Percentiles rank a stretch among this genome's conserved stretches.
Conservation (phyloP, 2,888 invertebrate species). For the Acanthosepion lycidas region DNA sequence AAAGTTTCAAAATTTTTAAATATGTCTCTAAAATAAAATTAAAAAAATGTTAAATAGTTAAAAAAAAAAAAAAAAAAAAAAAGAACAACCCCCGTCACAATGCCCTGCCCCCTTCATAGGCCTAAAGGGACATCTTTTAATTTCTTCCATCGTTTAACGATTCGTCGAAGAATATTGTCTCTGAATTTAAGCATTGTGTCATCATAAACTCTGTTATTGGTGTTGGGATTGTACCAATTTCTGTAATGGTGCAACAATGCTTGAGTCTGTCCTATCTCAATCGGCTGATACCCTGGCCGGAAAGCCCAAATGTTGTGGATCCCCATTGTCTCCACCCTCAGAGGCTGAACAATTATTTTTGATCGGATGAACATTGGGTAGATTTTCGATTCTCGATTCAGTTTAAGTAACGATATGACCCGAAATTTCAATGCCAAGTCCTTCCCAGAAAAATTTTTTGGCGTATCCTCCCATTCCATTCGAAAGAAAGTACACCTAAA, state of each 20-base stretch:
- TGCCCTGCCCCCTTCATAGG: not conserved
- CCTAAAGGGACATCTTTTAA: slow-evolving; percentile 51
- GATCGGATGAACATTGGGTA: slow-evolving; percentile 56
- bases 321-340: slow-evolving; percentile 56
- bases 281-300: slow-evolving; percentile 44
- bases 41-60: not conserved
- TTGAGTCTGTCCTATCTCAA: slow-evolving; percentile 49
- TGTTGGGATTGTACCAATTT: slow-evolving; percentile 57
- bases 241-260: slow-evolving; percentile 66
- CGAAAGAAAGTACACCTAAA: slow-evolving; percentile 63
- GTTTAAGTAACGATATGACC: slow-evolving; percentile 60
- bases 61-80: too few species aligned
- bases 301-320: slow-evolving; percentile 60
- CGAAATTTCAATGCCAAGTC: slow-evolving; percentile 55
- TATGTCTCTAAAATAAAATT: not conserved
- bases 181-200: slow-evolving; percentile 53
- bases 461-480: slow-evolving; percentile 60
- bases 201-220: slow-evolving; percentile 52
- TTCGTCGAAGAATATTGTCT: slow-evolving; percentile 52
- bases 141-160: slow-evolving; percentile 52
- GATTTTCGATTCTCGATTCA: slow-evolving; percentile 56
- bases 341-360: slow-evolving; percentile 63
- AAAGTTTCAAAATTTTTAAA: not conserved
- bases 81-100: not conserved
- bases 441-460: slow-evolving; percentile 52